Evolutionary conservation across 2,113 vertebrate genomes (phyloP).

Genomic region (Tiliqua scincoides): DNA sequence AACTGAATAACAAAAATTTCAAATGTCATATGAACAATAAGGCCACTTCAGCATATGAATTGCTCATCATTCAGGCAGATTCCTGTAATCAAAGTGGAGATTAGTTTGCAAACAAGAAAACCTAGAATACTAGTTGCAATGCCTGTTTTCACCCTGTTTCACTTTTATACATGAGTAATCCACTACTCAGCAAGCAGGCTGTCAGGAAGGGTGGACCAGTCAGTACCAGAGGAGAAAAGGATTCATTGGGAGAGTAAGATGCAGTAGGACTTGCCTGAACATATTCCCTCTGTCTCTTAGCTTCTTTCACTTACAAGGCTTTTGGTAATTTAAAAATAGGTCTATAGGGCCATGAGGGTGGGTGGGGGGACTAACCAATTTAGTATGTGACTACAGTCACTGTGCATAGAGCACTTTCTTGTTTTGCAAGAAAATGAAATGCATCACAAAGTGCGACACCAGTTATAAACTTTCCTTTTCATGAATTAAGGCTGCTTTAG

Average conservation of each 20-base stretch:
- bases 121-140: neutral
- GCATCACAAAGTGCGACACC: no score
- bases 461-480: no score
- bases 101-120: neutral
- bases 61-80: neutral
- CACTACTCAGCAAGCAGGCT: neutral
- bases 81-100: conserved; percentile 2
- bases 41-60: neutral
- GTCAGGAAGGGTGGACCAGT: neutral
- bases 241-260: neutral
- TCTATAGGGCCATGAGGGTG: no score
- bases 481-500: no score
- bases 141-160: neutral
- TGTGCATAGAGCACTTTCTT: no score
- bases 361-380: no score
- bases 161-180: conserved; percentile 50
- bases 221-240: neutral
- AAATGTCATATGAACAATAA: neutral
- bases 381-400: no score
- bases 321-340: neutral
- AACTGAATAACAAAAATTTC: neutral
- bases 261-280: conserved; percentile 23
- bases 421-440: no score
- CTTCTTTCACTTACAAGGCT: neutral
- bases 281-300: accelerated